A percentile compares a stretch with the other conserved stretches of the same genome.
Evolutionary conservation across 2,888 invertebrate species (phyloP).

Genomic region (Eurytoma adleriae): DNA sequence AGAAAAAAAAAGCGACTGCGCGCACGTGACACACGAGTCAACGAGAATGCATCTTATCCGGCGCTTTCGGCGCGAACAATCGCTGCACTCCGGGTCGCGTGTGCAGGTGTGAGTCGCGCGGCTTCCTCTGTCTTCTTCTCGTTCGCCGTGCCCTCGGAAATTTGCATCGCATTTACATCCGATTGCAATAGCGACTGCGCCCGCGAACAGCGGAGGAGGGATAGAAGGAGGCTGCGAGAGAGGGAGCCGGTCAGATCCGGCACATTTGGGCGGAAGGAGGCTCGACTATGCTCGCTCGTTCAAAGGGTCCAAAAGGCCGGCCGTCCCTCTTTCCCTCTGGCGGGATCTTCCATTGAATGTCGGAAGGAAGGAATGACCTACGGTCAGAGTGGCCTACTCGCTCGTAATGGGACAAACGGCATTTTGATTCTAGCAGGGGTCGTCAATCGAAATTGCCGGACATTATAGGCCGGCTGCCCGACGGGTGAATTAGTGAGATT

Average conservation of each 20-base stretch:
- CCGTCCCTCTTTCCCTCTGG: not conserved
- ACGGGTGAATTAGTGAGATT: constrained; percentile 2
- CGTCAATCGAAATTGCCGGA: constrained; percentile 32
- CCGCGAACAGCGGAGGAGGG: constrained; percentile 11
- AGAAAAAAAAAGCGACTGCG: not conserved
- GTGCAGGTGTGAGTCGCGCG: constrained; percentile 13
- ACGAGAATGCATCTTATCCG: not conserved
- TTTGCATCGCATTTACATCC: constrained; percentile 72
- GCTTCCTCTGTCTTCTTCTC: not conserved
- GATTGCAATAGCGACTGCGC: constrained; percentile 62
- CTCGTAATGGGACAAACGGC: constrained; percentile 38
- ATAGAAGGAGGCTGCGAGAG: not conserved
- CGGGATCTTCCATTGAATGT: not conserved
- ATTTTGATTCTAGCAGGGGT: not conserved
- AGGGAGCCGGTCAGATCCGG: not conserved
- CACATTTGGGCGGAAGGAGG: not conserved
- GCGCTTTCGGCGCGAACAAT: constrained; percentile 8
- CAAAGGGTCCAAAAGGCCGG: not conserved
- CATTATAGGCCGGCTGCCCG: constrained; percentile 14
- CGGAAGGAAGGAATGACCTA: constrained; percentile 39
- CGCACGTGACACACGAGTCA: too few relatives aligned
- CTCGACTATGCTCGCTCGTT: too few relatives aligned
- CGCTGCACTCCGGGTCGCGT: not conserved
- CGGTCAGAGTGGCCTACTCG: constrained; percentile 33
- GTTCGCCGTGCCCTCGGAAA: constrained; percentile 55